These are phyloP conservation scores for Dipus sagitta DNA, from an alignment of 2,797 vertebrate species.

Conservation along the genomic window DNA sequence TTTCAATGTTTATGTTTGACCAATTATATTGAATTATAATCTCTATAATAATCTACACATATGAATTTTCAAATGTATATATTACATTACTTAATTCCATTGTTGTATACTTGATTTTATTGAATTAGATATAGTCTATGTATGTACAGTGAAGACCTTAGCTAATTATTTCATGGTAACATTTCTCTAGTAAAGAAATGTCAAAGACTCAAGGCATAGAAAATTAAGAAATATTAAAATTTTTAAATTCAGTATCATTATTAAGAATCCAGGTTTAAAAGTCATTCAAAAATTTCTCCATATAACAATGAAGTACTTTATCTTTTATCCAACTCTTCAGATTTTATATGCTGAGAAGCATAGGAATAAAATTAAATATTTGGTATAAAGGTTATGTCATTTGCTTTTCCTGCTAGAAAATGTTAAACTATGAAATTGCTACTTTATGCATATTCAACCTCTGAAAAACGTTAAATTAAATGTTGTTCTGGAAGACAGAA, in stretches of 20 bases:
- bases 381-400: slow-evolving; percentile 37
- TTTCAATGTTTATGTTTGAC: not conserved
- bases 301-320: not conserved
- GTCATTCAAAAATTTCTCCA: not conserved
- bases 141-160: not conserved
- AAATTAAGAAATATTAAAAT: not conserved
- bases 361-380: slow-evolving; percentile 48
- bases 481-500: slow-evolving; percentile 21
- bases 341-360: slow-evolving; percentile 1
- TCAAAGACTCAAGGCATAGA: not conserved
- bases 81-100: not conserved
- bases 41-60: not conserved
- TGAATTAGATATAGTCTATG: not conserved
- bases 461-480: slow-evolving; percentile 22
- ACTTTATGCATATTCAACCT: slow-evolving; percentile 17
- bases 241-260: slow-evolving; percentile 56
- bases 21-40: not conserved
- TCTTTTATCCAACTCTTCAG: not conserved
- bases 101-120: not conserved
- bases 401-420: slow-evolving; percentile 37
- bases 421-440: slow-evolving; percentile 47
- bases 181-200: not conserved
- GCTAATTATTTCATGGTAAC: not conserved
- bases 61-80: not conserved
- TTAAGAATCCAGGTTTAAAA: not conserved